Conservation (phyloP, 1,140 invertebrate genomes). For the Caenorhabditis remanei region DNA sequence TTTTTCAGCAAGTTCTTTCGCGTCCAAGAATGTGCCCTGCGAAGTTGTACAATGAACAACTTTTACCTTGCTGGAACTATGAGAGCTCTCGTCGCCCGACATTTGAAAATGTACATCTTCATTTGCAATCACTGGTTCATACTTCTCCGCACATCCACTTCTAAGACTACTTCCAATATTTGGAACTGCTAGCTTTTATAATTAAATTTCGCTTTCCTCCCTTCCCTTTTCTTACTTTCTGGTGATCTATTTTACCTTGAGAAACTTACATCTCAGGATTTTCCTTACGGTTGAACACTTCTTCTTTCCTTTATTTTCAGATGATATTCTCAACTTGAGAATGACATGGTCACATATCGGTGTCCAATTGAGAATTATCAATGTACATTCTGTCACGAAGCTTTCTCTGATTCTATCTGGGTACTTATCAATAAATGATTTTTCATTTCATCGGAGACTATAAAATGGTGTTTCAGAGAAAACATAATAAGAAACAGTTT, state of each 20-base stretch:
- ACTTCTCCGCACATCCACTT: slow-evolving; percentile 44
- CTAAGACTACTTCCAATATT: neutral
- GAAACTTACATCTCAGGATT: slow-evolving; percentile 42
- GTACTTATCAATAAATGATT: slow-evolving; percentile 1
- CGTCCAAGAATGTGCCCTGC: slow-evolving; percentile 62
- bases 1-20: slow-evolving; percentile 60
- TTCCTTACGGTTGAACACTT: slow-evolving; percentile 18
- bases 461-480: neutral
- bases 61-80: slow-evolving; percentile 64
- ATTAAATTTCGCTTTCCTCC: neutral
- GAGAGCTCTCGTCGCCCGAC: slow-evolving; percentile 54
- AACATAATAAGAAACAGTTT: neutral
- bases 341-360: slow-evolving; percentile 42
- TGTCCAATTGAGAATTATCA: slow-evolving; percentile 30
- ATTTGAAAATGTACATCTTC: slow-evolving; percentile 62
- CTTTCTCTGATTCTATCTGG: neutral
- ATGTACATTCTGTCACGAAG: slow-evolving; percentile 23
- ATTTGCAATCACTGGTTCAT: slow-evolving; percentile 62
- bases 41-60: slow-evolving; percentile 63
- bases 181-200: neutral
- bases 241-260: slow-evolving; percentile 47
- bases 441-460: neutral
- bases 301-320: neutral
- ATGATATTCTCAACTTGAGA: slow-evolving; percentile 28
- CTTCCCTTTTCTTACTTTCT: slow-evolving; percentile 18